Percentiles rank a stretch among this genome's conserved stretches.
phyloP scores from a whole-genome alignment of 2,113 vertebrate genomes.

The Gavialis gangeticus region DNA sequence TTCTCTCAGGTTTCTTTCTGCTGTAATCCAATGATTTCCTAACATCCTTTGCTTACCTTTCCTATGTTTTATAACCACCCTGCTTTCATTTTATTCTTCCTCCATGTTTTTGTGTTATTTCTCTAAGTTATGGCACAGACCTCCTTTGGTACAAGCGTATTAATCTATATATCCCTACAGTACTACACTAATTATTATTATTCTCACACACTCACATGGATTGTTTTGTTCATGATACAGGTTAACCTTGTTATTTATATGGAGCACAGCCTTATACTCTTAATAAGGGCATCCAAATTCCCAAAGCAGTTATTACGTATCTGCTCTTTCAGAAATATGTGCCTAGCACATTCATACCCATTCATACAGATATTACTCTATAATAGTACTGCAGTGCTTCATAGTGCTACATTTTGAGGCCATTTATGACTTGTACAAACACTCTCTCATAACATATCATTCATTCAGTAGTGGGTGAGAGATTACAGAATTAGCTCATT shows the following conservation, averaged over 20 bases:
- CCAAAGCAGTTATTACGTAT: fast-evolving
- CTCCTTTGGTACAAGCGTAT: not conserved
- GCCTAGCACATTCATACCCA: not conserved
- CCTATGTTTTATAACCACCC: not conserved
- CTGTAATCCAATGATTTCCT: not conserved
- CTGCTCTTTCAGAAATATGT: not conserved
- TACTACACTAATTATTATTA: not conserved
- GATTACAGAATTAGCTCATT: not conserved
- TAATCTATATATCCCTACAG: not conserved
- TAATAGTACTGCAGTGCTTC: fast-evolving
- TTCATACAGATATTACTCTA: fast-evolving
- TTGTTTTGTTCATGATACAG: fast-evolving
- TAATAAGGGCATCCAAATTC: not conserved
- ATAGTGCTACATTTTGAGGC: not conserved
- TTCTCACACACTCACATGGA: too few relatives aligned
- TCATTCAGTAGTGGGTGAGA: not conserved
- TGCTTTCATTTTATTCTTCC: not conserved
- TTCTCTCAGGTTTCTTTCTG: not conserved
- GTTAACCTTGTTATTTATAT: not conserved
- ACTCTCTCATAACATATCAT: not conserved
- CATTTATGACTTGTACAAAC: not conserved
- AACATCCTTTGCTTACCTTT: not conserved
- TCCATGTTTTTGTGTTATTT: not conserved
- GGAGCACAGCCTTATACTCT: not conserved
- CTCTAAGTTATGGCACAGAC: not conserved